Evolutionary conservation across 2,113 vertebrate species (phyloP).

Genomic region (Sorex araneus): DNA sequence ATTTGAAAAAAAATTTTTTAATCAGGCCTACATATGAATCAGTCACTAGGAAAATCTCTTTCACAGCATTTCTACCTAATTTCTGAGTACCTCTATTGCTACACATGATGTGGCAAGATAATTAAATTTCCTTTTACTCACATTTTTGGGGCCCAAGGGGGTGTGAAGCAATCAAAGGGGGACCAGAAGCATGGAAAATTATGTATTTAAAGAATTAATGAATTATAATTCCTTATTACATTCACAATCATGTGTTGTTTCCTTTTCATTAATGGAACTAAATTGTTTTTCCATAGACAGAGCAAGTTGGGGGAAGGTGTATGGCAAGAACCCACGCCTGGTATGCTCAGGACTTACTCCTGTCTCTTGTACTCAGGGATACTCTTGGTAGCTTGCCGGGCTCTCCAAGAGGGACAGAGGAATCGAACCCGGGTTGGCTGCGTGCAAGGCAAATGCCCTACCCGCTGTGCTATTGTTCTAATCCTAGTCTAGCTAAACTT

Average conservation of each 20-base stretch:
- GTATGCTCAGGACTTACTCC: too few relatives aligned
- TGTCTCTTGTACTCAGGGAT: too few relatives aligned
- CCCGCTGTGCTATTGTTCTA: too few relatives aligned
- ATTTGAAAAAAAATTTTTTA: constrained; percentile 85
- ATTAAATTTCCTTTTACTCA: constrained; percentile 86
- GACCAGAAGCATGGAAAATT: constrained; percentile 89
- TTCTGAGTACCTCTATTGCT: constrained; percentile 65
- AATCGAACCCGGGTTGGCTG: too few relatives aligned
- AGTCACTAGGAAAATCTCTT: constrained; percentile 85
- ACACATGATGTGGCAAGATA: constrained; percentile 81
- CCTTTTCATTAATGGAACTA: constrained; percentile 89
- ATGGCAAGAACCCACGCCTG: too few relatives aligned
- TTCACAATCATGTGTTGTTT: constrained; percentile 88
- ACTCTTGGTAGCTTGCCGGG: too few relatives aligned
- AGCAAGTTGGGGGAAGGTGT: constrained; percentile 80
- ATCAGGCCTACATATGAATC: constrained; percentile 74
- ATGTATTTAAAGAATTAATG: constrained; percentile 90
- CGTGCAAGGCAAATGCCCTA: too few relatives aligned
- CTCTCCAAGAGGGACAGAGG: too few relatives aligned
- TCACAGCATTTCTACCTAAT: constrained; percentile 79
- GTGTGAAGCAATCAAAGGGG: constrained; percentile 88
- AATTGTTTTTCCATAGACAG: constrained; percentile 88
- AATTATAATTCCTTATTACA: constrained; percentile 88
- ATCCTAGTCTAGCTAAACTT: too few relatives aligned
- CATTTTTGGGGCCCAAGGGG: constrained; percentile 84